Evolutionary conservation across 2,113 vertebrate genomes (phyloP).

Genomic region (Tricholaema leucomelas): DNA sequence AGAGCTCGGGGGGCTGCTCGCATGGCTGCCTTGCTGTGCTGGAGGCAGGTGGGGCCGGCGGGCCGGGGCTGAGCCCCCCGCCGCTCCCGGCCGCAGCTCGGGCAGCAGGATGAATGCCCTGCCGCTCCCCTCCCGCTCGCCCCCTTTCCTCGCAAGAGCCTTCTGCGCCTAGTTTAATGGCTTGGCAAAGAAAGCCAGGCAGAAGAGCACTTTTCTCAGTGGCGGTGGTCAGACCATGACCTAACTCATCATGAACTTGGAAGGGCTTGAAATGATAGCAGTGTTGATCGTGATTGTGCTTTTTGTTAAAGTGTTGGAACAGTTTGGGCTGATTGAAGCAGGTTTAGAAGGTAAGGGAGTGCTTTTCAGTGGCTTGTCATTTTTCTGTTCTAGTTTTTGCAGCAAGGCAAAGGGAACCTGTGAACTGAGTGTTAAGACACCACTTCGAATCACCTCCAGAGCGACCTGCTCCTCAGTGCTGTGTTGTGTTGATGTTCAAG

Average conservation of each 20-base stretch:
- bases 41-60: constrained; percentile 39
- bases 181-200: constrained; percentile 75
- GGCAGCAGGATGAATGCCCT: constrained; percentile 42
- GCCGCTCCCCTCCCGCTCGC: constrained; percentile 52
- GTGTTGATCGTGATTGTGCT: constrained; percentile 94
- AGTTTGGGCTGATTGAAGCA: constrained; percentile 94
- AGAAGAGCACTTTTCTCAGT: constrained; percentile 70
- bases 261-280: constrained; percentile 98
- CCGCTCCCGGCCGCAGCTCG: constrained; percentile 64
- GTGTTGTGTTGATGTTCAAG: constrained; percentile 2
- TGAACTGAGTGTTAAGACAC: background rate
- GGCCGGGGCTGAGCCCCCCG: constrained; percentile 61
- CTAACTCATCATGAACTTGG: constrained; percentile 92
- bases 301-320: constrained; percentile 96
- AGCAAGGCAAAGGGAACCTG: constrained; percentile 19
- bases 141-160: constrained; percentile 61
- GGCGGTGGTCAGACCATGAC: constrained; percentile 83
- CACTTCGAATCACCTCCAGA: background rate
- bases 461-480: background rate
- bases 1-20: constrained; percentile 9
- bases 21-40: constrained; percentile 30
- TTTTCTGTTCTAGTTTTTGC: constrained; percentile 34
- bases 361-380: constrained; percentile 61
- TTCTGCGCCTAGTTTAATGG: constrained; percentile 83
- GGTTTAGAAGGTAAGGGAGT: constrained; percentile 91